Conservation (phyloP, 2,113 vertebrate species). For the Pandion haliaetus region DNA sequence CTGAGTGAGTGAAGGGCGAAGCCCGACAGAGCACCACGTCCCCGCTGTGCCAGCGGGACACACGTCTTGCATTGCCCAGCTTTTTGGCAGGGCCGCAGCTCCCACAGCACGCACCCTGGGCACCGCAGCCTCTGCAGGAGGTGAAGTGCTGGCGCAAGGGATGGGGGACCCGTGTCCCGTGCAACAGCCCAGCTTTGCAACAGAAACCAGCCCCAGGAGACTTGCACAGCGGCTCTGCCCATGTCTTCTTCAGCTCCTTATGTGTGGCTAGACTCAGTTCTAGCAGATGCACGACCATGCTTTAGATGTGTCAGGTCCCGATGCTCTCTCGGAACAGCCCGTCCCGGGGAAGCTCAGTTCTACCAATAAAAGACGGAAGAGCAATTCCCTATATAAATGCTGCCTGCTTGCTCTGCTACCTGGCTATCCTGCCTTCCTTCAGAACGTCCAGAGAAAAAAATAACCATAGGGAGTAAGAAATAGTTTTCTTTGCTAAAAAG, state of each 20-base stretch:
- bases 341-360: background rate
- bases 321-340: background rate
- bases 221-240: no score
- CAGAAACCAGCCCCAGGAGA: background rate
- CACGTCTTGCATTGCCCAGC: accelerated
- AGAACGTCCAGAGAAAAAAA: background rate
- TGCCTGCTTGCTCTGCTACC: background rate
- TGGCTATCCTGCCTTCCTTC: background rate
- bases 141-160: background rate
- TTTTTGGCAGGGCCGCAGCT: background rate
- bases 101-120: no score
- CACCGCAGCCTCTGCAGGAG: background rate
- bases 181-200: background rate
- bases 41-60: background rate
- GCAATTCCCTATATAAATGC: no score
- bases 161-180: no score
- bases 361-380: background rate
- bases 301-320: no score
- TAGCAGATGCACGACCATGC: no score
- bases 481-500: background rate
- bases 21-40: accelerated
- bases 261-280: accelerated
- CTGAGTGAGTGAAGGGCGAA: background rate
- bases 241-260: background rate
- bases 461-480: background rate